phyloP scores from a whole-genome alignment of 2,113 vertebrate genomes.

The Mohoua ochrocephala region DNA sequence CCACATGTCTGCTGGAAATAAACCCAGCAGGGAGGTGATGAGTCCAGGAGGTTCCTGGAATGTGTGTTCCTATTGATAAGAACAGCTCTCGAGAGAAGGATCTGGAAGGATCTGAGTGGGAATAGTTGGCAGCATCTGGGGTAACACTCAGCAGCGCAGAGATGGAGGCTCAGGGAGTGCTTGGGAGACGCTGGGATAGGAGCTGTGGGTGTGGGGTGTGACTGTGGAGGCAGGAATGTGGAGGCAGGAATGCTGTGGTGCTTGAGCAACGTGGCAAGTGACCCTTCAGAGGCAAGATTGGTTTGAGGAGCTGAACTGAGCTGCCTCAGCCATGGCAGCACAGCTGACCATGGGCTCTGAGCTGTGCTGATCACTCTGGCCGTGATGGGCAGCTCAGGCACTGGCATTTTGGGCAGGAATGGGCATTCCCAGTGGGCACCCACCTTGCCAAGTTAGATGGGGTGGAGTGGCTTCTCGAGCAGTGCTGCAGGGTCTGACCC shows the following conservation, averaged over 20 bases:
- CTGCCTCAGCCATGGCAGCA: not conserved
- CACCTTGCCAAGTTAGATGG: no score
- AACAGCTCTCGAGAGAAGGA: not conserved
- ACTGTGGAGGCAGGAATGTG: not conserved
- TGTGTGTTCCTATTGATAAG: not conserved
- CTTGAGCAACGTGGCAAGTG: not conserved
- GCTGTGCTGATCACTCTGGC: not conserved
- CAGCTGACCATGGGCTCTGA: not conserved
- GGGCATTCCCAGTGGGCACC: not conserved
- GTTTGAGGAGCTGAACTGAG: not conserved
- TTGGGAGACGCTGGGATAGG: not conserved
- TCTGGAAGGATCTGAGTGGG: not conserved
- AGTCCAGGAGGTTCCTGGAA: not conserved
- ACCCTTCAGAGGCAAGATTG: not conserved
- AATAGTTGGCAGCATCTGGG: not conserved
- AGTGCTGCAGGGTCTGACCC: not conserved
- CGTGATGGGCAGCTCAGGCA: not conserved
- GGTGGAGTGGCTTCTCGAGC: not conserved
- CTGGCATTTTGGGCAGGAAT: fast-evolving
- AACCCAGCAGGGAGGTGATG: not conserved
- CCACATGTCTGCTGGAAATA: not conserved
- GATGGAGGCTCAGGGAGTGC: not conserved
- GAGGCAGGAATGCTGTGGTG: constrained; percentile 12
- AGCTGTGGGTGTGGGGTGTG: constrained; percentile 44
- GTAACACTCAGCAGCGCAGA: not conserved